Conservation (phyloP, 2,888 invertebrate genomes). For the Rhodophaea formosa region DNA sequence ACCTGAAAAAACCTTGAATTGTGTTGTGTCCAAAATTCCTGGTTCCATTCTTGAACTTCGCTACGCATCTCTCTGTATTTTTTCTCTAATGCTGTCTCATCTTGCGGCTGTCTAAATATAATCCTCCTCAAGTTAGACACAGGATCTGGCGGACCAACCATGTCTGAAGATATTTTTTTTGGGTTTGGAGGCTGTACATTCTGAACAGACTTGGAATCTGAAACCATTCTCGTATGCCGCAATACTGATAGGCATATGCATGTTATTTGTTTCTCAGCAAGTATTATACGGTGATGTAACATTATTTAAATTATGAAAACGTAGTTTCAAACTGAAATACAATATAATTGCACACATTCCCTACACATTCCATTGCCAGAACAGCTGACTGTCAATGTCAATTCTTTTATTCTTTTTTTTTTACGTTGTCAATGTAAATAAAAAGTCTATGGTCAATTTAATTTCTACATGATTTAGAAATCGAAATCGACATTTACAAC, state of each 20-base stretch:
- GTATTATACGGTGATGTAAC: constrained; percentile 30
- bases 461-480: no score
- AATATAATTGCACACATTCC: no score
- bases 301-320: constrained; percentile 23
- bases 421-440: background rate
- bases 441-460: no score
- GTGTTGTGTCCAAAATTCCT: constrained; percentile 90
- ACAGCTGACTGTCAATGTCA: background rate
- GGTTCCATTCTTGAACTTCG: constrained; percentile 91
- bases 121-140: constrained; percentile 89
- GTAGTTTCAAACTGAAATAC: no score
- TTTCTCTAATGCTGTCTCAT: constrained; percentile 85
- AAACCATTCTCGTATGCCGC: constrained; percentile 45
- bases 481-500: background rate
- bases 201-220: constrained; percentile 55
- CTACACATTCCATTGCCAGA: no score
- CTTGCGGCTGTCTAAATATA: constrained; percentile 82
- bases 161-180: constrained; percentile 74
- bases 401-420: background rate
- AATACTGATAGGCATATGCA: constrained; percentile 28
- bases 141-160: constrained; percentile 90
- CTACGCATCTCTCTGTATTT: constrained; percentile 83
- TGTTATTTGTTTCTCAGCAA: constrained; percentile 30
- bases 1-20: constrained; percentile 87
- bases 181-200: constrained; percentile 52